phyloP scores from a whole-genome alignment of 2,888 invertebrate genomes.

The Epistrophella euchroma region DNA sequence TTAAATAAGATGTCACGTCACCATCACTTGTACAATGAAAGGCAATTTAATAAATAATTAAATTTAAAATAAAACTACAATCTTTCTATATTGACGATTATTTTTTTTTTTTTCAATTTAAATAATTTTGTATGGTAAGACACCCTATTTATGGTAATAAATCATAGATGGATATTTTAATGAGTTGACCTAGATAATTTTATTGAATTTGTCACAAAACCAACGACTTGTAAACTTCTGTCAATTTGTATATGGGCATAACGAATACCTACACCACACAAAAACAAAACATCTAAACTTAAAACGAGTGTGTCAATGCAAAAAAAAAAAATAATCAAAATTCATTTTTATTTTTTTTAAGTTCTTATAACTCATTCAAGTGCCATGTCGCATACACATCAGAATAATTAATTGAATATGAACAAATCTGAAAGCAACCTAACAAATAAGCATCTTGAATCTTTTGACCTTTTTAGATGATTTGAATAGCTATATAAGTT shows the following conservation, averaged over 20 bases:
- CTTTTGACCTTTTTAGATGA: slow-evolving; percentile 42
- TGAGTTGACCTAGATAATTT: slow-evolving; percentile 22
- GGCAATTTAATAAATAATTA: no score
- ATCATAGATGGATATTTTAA: slow-evolving; percentile 32
- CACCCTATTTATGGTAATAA: slow-evolving; percentile 15
- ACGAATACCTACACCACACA: background rate
- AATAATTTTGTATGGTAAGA: background rate
- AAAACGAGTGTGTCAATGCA: slow-evolving; percentile 11
- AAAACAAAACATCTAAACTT: background rate
- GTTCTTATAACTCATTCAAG: slow-evolving; percentile 23
- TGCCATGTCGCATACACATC: slow-evolving; percentile 29
- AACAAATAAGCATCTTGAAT: slow-evolving; percentile 38
- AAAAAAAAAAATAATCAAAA: background rate
- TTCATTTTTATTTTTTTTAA: slow-evolving; percentile 4
- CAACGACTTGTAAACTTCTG: background rate
- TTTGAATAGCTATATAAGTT: background rate
- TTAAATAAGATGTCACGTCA: no score
- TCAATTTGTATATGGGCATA: slow-evolving; percentile 23
- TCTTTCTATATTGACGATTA: no score
- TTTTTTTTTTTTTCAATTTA: background rate
- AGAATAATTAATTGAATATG: slow-evolving; percentile 43
- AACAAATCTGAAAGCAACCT: slow-evolving; percentile 17
- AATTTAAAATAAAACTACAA: no score
- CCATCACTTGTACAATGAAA: no score
- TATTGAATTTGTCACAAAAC: slow-evolving; percentile 9